Base-by-base conservation (phyloP, 2,888 invertebrate species). In the Macrosoma leucophasiata region DNA sequence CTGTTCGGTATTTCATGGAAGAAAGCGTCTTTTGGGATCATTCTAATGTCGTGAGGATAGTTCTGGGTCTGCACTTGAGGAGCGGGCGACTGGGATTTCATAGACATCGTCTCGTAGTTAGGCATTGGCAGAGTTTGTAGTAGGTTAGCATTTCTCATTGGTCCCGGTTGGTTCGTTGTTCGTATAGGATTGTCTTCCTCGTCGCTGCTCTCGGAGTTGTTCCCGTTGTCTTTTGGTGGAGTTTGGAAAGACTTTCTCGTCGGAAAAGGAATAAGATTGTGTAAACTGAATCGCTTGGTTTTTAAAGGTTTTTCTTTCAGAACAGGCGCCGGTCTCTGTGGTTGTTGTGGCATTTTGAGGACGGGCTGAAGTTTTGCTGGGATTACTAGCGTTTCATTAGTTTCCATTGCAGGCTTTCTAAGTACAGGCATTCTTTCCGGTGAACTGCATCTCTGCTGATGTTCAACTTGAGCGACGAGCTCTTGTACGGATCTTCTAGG, bases 381-480 rank as follows among this genome's bases (percentile, higher is more conserved):
- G 3, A 43, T 29, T n/a, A 42, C 32, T 17, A 61, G 61, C 47
- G 62, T 57, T 37, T 56, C 55, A 43, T 50, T 45, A 2, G 46
- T 36, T 39, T 76, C 74, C 60, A 68, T 68, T 63, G 77, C 71
- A 17, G 56, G 52, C 52, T 77, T 67, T 62, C 74, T 61, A 48
- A 63, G 52, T 62, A 74, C 32, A 14, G 58, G 55, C 50, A 73
- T 42, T 52, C 78, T 64, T 36, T 79, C 82, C 2, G 79, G 81
- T 3, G 76, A 72, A 51, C 59, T 55, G 54, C 74, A 54, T 58
- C 77, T 58, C 35, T 81, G 77, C 30, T 86, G 72, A 14, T 76
- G 78, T 59, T 89, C 89, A 6, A 88, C 87, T 56, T 86, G 84
- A 1, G 88, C 89, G 13, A 89, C 88, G 47, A 89, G 64, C 54